Evolutionary conservation across 2,113 vertebrate species (phyloP).

Genomic region (Pholis gunnellus): DNA sequence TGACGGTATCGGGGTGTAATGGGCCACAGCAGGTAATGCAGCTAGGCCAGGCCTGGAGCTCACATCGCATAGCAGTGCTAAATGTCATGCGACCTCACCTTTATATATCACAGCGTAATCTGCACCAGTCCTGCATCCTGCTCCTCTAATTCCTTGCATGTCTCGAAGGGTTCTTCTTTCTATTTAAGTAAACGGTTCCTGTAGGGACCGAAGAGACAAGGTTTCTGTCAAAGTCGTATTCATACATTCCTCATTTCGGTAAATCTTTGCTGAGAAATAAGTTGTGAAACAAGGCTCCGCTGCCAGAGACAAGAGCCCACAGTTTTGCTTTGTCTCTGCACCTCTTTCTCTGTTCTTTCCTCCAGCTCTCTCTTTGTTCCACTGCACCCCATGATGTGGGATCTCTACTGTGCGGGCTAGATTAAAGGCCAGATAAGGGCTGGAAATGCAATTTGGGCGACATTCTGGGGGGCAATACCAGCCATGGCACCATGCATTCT

Average conservation of each 20-base stretch:
- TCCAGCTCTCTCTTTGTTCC: conserved; percentile 33
- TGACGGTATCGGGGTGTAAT: conserved; percentile 54
- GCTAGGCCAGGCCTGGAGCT: conserved; percentile 28
- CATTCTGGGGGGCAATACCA: conserved; percentile 18
- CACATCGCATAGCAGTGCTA: conserved; percentile 30
- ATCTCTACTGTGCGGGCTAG: conserved; percentile 24
- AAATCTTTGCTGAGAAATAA: conserved; percentile 23
- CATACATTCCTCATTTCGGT: conserved; percentile 1
- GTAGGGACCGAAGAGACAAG: background rate
- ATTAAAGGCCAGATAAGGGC: conserved; percentile 25
- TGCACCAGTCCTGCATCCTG: background rate
- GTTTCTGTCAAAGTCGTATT: background rate
- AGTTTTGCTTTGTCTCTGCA: background rate
- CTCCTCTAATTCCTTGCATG: background rate
- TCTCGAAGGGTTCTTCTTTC: conserved; percentile 19
- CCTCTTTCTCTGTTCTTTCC: background rate
- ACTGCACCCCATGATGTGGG: background rate
- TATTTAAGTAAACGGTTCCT: conserved; percentile 1
- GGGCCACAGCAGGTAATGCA: conserved; percentile 59
- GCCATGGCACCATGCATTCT: conserved; percentile 21
- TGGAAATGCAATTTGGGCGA: conserved; percentile 46
- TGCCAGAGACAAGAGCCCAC: conserved; percentile 1
- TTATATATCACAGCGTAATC: conserved; percentile 16
- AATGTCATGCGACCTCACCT: conserved; percentile 46
- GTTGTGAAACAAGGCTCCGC: conserved; percentile 8